Evolutionary conservation across 2,888 invertebrate species (phyloP).

Genomic region (Pemphredon lugubris): DNA sequence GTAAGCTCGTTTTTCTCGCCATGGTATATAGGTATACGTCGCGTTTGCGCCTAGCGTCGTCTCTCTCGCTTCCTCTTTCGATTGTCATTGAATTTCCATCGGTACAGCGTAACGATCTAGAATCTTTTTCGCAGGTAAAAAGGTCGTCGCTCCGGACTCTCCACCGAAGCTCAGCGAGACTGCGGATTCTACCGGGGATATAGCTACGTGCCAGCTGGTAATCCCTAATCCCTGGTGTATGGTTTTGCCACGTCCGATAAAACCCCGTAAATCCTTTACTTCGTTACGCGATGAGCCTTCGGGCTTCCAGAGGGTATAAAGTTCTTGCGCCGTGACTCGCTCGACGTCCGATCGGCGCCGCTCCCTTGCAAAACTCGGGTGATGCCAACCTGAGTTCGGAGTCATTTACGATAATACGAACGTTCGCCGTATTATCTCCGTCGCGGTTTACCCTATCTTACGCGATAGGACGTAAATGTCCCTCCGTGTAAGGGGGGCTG

Average conservation of each 20-base stretch:
- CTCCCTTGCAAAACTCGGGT: conserved; percentile 2
- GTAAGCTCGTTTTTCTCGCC: conserved; percentile 28
- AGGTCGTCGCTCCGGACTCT: conserved; percentile 13
- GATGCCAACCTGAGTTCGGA: neutral
- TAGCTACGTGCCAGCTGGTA: conserved; percentile 16
- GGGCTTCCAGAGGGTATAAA: conserved; percentile 36
- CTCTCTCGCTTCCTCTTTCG: neutral
- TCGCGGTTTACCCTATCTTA: conserved; percentile 20
- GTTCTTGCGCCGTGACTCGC: conserved; percentile 18
- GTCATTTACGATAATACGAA: conserved; percentile 28
- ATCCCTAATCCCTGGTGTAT: neutral
- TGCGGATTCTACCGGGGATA: conserved; percentile 8
- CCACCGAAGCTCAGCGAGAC: conserved; percentile 1
- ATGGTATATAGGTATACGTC: conserved; percentile 32
- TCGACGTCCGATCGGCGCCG: neutral
- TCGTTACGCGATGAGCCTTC: conserved; percentile 41
- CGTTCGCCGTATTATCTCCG: conserved; percentile 2
- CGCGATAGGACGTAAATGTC: conserved; percentile 2
- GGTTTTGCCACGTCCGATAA: conserved; percentile 22
- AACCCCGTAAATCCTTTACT: conserved; percentile 45
- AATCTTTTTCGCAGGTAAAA: conserved; percentile 3
- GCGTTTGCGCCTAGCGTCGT: too few species aligned
- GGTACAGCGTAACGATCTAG: neutral
- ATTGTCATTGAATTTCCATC: neutral
- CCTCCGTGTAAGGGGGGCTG: conserved; percentile 6